These are phyloP conservation scores for Heliothis peltigera DNA, from an alignment of 2,888 invertebrate species.

Conservation along the genomic window DNA sequence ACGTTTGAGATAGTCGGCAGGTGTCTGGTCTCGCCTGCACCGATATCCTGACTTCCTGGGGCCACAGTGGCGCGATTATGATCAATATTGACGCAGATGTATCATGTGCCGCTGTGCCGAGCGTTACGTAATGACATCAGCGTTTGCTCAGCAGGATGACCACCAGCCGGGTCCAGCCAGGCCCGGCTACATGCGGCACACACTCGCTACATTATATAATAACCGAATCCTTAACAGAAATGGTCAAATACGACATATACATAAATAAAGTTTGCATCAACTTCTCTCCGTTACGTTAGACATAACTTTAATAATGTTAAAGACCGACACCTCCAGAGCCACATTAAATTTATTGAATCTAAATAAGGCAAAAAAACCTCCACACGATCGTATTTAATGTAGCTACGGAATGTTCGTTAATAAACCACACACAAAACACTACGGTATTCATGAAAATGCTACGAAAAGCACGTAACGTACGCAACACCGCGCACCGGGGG, in stretches of 20 bases:
- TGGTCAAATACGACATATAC: slow-evolving; percentile 3
- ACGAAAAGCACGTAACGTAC: slow-evolving; percentile 68
- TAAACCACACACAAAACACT: slow-evolving; percentile 65
- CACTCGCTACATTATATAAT: slow-evolving; percentile 54
- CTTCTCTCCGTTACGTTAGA: slow-evolving; percentile 14
- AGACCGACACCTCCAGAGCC: slow-evolving; percentile 16
- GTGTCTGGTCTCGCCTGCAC: slow-evolving; percentile 76
- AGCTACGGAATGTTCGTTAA: slow-evolving; percentile 18
- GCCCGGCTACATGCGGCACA: slow-evolving; percentile 60
- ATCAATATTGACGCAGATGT: slow-evolving; percentile 88
- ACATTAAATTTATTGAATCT: slow-evolving; percentile 26
- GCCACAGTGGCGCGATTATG: slow-evolving; percentile 80
- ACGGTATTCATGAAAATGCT: slow-evolving; percentile 68
- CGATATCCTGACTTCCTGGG: slow-evolving; percentile 72
- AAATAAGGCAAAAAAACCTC: slow-evolving; percentile 21
- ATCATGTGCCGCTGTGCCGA: slow-evolving; percentile 78
- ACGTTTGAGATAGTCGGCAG: slow-evolving; percentile 62
- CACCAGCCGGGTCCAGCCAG: slow-evolving; percentile 68
- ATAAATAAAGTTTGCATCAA: slow-evolving; percentile 4
- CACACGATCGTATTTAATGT: slow-evolving; percentile 7
- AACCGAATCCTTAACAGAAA: slow-evolving; percentile 2
- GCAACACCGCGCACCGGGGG: slow-evolving; percentile 61
- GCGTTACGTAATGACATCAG: slow-evolving; percentile 83
- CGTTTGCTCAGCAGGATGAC: slow-evolving; percentile 76
- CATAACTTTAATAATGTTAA: slow-evolving; percentile 45